Base-by-base conservation (phyloP, 2,888 invertebrate species). In the Norana najaformis region DNA sequence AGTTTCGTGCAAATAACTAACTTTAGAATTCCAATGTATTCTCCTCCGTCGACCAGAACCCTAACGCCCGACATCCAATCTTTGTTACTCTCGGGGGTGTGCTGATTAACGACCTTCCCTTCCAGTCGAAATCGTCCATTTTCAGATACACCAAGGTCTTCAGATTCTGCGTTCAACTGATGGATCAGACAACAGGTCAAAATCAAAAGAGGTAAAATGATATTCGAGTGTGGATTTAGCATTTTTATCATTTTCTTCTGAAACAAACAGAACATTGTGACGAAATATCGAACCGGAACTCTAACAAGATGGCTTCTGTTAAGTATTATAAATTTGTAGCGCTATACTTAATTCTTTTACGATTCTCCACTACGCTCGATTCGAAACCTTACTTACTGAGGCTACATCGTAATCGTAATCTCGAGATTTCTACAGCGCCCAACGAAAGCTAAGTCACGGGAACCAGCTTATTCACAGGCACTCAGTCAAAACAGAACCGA, bases 21-120 rank as follows among this genome's bases (percentile, higher is more conserved):
- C 96, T 95, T 96, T 34, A 98, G 95, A 94, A 98, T 98, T 89
- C 97, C 98, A 92, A 97, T 96, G 94, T 96, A 97, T 95, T 98
- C 97, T 34, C 98, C 98, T 20, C 97, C 97, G 94, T 98, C 98
- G 16, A 98, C 97, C 94, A 97, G 96, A 85, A 95, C 92, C 90
- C 94, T 92, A 23, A 94, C 94, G 89, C 92, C 93, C 30, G 93
- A 90, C 34, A 94, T 92, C 94, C 94, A 95, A 36, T 94, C 94
- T 92, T 94, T 94, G 89, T 94, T 85, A 37, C 37, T 85, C 37
- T 85, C 94, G 85, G 92, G 92, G 11, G 93, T 92, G 14, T 93
- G 93, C 11, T 93, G 93, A n/a, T 94, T 93, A 89, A 93, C 93
- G 13, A 94, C 94, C 90, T 93, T 94, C 18, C 95, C 95, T 91